These are phyloP conservation scores for Stomatorhinus ivindoensis DNA, from an alignment of 2,113 vertebrate genomes.

Conservation along the genomic window DNA sequence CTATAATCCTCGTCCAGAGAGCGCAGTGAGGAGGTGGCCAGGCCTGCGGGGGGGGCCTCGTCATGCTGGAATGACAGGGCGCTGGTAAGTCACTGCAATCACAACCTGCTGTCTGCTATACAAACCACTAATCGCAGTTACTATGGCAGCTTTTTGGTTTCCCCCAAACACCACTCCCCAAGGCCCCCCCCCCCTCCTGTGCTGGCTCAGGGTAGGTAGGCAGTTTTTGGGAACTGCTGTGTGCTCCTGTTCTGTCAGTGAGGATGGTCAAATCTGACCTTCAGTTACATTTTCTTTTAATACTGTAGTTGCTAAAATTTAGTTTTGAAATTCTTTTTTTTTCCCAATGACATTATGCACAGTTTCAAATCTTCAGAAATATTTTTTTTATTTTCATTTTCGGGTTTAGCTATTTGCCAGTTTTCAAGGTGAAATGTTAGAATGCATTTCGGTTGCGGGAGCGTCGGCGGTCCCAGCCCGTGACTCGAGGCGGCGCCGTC, in stretches of 20 bases:
- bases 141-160: background rate
- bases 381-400: background rate
- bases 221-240: too few species aligned
- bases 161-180: too few species aligned
- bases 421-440: background rate
- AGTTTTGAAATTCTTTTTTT: background rate
- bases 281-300: background rate
- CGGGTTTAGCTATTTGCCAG: background rate
- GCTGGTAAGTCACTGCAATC: conserved; percentile 33
- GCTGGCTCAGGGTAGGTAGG: too few species aligned
- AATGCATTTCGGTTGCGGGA: background rate
- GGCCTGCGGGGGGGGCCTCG: background rate
- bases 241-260: background rate
- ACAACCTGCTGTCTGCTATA: background rate
- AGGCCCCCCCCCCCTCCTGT: background rate
- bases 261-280: background rate
- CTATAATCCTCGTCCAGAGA: background rate
- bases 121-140: background rate
- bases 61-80: conserved; percentile 34
- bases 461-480: background rate
- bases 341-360: background rate
- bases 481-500: background rate
- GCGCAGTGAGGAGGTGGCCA: background rate
- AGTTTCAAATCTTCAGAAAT: background rate
- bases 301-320: background rate